Evolutionary conservation across 2,113 vertebrate genomes (phyloP).

Genomic region (Epinephelus lanceolatus): DNA sequence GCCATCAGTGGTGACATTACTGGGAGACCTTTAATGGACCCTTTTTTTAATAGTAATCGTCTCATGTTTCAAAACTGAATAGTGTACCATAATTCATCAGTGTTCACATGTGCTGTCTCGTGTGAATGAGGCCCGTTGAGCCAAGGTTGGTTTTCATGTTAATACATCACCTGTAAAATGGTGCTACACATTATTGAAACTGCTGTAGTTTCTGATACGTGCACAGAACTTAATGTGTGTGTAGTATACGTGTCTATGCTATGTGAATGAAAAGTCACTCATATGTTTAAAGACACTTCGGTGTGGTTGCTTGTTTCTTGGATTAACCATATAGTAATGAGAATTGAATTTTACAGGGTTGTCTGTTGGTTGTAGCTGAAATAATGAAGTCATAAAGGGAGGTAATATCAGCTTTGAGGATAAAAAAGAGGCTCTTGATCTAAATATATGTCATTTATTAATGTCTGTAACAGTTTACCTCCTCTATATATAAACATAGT

Average conservation of each 20-base stretch:
- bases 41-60: slow-evolving; percentile 43
- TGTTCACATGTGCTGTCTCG: slow-evolving; percentile 16
- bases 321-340: not conserved
- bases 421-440: not conserved
- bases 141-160: slow-evolving; percentile 48
- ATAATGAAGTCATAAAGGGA: not conserved
- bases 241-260: not conserved
- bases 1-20: slow-evolving; percentile 59
- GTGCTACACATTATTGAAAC: not conserved
- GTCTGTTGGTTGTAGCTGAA: not conserved
- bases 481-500: not conserved
- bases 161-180: slow-evolving; percentile 47
- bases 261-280: not conserved
- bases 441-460: not conserved
- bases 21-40: slow-evolving; percentile 48
- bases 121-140: slow-evolving; percentile 23
- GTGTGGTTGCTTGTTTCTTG: not conserved
- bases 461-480: not conserved
- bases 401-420: not conserved
- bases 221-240: not conserved
- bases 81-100: slow-evolving; percentile 32
- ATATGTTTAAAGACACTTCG: not conserved
- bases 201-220: not conserved
- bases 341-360: not conserved
- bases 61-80: slow-evolving; percentile 50